Evolutionary conservation across 1,140 invertebrate genomes (phyloP).

Genomic region (Anastrepha ludens): DNA sequence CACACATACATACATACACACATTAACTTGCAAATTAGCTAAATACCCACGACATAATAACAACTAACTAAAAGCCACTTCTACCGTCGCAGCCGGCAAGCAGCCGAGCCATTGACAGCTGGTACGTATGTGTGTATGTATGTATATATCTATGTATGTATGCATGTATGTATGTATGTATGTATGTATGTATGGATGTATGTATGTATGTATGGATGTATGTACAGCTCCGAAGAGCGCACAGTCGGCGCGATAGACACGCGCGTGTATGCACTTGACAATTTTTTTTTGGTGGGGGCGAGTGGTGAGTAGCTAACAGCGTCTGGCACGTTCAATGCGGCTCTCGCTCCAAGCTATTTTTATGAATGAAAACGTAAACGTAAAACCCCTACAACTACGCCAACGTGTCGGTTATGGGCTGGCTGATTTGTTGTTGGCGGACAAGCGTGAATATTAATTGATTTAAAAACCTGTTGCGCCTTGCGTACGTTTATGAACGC

Average conservation of each 20-base stretch:
- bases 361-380: constrained; percentile 48
- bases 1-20: too few relatives aligned
- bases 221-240: neutral
- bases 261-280: neutral
- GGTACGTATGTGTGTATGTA: too few relatives aligned
- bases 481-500: neutral
- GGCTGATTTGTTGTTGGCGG: neutral
- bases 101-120: too few relatives aligned
- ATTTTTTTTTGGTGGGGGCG: too few relatives aligned
- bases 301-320: neutral
- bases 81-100: too few relatives aligned
- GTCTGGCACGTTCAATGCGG: neutral
- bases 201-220: too few relatives aligned
- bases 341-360: neutral
- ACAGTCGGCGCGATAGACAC: neutral
- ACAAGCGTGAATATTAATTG: constrained; percentile 26
- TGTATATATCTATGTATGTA: too few relatives aligned
- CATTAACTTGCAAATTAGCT: too few relatives aligned
- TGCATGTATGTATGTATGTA: too few relatives aligned
- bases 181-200: too few relatives aligned
- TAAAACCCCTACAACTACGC: constrained; percentile 25
- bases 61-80: too few relatives aligned
- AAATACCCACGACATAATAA: too few relatives aligned
- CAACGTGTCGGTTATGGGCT: neutral
- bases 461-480: constrained; percentile 17